Evolutionary conservation across 2,888 invertebrate species (phyloP), one percentile per base, ranked within the genome.

Genomic region (Oxycera nigricornis): DNA sequence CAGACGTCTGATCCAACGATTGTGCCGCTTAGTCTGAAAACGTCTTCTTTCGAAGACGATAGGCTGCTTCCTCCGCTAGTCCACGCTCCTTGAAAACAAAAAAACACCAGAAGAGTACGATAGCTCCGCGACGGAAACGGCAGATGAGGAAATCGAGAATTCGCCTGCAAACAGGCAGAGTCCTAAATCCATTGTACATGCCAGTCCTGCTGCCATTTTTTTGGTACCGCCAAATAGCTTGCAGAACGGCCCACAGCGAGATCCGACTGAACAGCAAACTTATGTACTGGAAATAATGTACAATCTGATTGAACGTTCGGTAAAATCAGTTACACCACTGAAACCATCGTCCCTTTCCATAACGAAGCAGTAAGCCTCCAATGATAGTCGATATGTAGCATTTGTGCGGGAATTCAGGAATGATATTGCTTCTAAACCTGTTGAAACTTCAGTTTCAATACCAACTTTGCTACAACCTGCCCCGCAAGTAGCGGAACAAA

Each of bases 101-200:
- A 85, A 84, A 80, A 81, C 82, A 24, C 82, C 90, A 24, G 91
- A 91, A 81, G 91, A 92, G 81, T 91, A 92, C 82, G 89, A 89
- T 84, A 91, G 91, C 28, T 91, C 91, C n/a, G 91, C 92, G 7
- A 92, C 92, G 65, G 93, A 93, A 87, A 96, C 95, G 77, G 96
- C 96, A 65, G 96, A 96, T 83, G 96, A 96, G 86, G 94, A 90
- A 84, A 89, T 88, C 78, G 90, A 90, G 75, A 87, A 89, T 70
- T 86, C 86, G 70, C 89, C 90, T 14, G 87, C 86, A 50, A 87
- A 88, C 86, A 87, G 89, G 80, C 89, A 85, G 81, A 79, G 83
- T 86, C 87, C 81, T 83, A 87, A 84, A 81, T 84, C 83, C 9
- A 82, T 84, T 41, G 80, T 84, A 78, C 80, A 82, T 84, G 77